Percentiles rank a stretch among this genome's conserved stretches.
phyloP scores from a whole-genome alignment of 2,888 invertebrate genomes.

The Julus scanicus region DNA sequence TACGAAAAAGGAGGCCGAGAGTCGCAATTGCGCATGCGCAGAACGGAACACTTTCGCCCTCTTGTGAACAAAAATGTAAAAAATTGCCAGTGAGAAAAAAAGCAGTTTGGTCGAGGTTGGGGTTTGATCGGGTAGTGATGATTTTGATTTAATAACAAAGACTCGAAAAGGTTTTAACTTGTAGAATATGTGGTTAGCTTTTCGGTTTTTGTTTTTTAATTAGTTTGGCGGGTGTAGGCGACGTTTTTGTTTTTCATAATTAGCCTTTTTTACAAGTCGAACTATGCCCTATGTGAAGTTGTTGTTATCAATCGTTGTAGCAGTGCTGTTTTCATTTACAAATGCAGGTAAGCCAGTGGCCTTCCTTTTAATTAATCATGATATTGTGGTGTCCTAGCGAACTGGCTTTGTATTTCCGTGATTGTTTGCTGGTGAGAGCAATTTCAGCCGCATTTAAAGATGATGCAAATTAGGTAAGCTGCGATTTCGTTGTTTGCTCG shows the following conservation, averaged over 20 bases:
- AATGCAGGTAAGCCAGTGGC: constrained; percentile 48
- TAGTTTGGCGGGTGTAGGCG: neutral
- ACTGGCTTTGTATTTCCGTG: neutral
- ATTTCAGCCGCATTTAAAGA: neutral
- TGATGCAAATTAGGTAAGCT: neutral
- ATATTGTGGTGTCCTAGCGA: neutral
- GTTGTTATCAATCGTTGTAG: constrained; percentile 47
- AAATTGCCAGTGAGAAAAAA: constrained; percentile 17
- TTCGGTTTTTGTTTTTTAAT: constrained; percentile 25
- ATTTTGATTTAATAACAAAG: constrained; percentile 41
- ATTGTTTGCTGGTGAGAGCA: neutral
- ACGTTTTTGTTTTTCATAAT: constrained; percentile 20
- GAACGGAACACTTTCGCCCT: neutral
- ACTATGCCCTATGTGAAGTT: constrained; percentile 47
- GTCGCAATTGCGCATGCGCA: neutral
- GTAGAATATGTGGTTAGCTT: constrained; percentile 43
- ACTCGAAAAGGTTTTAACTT: constrained; percentile 42
- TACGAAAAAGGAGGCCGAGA: neutral
- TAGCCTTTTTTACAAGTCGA: constrained; percentile 34
- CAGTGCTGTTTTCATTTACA: constrained; percentile 44
- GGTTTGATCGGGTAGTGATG: constrained; percentile 48
- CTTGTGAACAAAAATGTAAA: constrained; percentile 11
- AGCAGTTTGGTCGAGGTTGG: constrained; percentile 38
- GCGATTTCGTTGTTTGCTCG: constrained; percentile 17
- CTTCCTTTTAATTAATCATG: constrained; percentile 19